Base-by-base conservation (phyloP, 2,113 vertebrate genomes). In the Hystrix brachyura region DNA sequence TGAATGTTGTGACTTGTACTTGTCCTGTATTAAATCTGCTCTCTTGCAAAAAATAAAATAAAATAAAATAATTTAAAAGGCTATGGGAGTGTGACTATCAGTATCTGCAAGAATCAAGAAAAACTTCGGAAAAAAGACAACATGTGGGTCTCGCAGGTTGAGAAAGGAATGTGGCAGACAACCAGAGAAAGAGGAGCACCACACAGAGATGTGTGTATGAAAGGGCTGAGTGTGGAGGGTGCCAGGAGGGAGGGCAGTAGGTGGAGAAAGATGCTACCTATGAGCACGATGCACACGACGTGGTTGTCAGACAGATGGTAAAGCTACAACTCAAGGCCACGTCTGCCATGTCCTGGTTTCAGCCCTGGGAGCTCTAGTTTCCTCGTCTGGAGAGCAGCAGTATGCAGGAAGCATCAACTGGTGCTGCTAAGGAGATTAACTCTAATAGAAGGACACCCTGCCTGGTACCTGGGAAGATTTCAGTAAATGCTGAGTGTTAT, bases 121-220 rank as follows among this genome's bases (percentile, higher is more conserved):
- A 88, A 76, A 27, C 51, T 85, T 85, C n/a, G 64, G n/a, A 85
- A 86, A 34, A 82, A 19, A 93, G 46, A 72, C 19, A 95, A 62
- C 59, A 53, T 23, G 4, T 91, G n/a, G 46, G 32, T 74, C 74
- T 78, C 62, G 4, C 32, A 93, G 43, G 29, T 2, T 57, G 21
- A 48, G 71, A 81, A 76, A 86, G 11, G 51, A 74, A 65, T 79
- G 18, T 71, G 19, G 19, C 72, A 89, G 27, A 15, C 48, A 60
- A 60, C 65, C 7, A 78, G 78, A 93, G 62, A 84, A 67, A 38
- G 90, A 19, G 17, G 46, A 82, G 25, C 4, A 9, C 29, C 25
- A 27, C 27, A 21, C n/a, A 71, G 17, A 94, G 18, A 59, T 17
- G 1, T 3, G 27, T 0, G 32, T n/a, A 11, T 5, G 27, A 34